Percentiles rank a stretch among this genome's conserved stretches.
phyloP scores from a whole-genome alignment of 2,797 vertebrate species.

The Rousettus madagascariensis region DNA sequence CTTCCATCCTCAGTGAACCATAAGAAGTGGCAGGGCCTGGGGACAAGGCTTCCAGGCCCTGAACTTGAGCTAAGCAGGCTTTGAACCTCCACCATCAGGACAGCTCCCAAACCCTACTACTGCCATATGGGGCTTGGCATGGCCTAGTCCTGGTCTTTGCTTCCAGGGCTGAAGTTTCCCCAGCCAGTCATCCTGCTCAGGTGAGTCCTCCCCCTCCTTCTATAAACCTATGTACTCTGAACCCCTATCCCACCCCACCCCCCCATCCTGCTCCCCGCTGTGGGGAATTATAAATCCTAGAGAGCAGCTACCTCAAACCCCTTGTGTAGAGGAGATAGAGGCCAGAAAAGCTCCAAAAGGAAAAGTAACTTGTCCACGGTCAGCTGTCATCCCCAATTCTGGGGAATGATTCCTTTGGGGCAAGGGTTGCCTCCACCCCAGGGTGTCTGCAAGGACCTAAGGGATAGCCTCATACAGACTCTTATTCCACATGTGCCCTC shows the following conservation, averaged over 20 bases:
- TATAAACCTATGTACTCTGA: background rate
- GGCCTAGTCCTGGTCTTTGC: constrained; percentile 79
- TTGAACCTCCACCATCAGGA: constrained; percentile 94
- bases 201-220: constrained; percentile 78
- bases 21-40: constrained; percentile 31
- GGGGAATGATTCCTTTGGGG: background rate
- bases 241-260: too few relatives aligned
- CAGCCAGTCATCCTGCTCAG: constrained; percentile 94
- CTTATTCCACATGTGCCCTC: background rate
- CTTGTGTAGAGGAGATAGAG: background rate
- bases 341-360: background rate
- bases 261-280: background rate
- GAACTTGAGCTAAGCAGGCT: constrained; percentile 95
- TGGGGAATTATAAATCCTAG: background rate
- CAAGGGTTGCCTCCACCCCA: background rate
- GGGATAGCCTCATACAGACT: background rate
- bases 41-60: constrained; percentile 88
- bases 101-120: constrained; percentile 95
- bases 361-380: background rate
- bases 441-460: background rate
- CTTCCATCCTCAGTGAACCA: constrained; percentile 12
- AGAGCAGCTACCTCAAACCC: background rate
- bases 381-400: background rate
- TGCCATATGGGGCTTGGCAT: constrained; percentile 88
- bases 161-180: constrained; percentile 90